phyloP scores from a whole-genome alignment of 2,113 vertebrate species.

The Hemiscyllium ocellatum region DNA sequence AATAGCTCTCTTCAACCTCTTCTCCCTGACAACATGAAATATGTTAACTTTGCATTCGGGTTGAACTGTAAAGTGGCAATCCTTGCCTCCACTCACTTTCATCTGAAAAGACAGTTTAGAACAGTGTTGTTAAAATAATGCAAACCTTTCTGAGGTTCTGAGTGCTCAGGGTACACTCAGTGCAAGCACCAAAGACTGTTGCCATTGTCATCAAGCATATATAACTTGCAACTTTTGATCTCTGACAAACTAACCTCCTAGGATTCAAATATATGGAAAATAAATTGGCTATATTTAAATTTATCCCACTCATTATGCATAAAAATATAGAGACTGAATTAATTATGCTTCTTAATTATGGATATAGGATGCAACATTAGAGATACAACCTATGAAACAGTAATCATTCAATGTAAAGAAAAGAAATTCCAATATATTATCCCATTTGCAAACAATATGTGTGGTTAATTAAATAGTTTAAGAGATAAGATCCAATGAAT shows the following conservation, averaged over 20 bases:
- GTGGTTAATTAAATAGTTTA: neutral
- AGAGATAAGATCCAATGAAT: neutral
- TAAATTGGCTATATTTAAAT: neutral
- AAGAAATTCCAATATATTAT: neutral
- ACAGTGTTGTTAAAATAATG: no score
- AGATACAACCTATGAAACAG: neutral
- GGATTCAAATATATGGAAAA: neutral
- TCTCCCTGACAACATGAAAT: no score
- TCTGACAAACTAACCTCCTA: no score
- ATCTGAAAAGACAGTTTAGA: neutral
- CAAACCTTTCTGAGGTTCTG: no score
- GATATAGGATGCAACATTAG: neutral
- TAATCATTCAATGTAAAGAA: neutral
- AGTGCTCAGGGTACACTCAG: no score
- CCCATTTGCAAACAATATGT: neutral
- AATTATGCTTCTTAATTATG: neutral
- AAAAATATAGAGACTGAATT: neutral
- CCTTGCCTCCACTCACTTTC: no score
- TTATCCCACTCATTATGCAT: neutral
- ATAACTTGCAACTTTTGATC: no score
- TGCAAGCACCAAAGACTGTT: no score
- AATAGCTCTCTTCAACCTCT: no score
- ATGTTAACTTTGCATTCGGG: no score
- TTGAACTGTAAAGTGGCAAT: no score
- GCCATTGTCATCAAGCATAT: no score